These are phyloP conservation scores for Campylorhamphus procurvoides DNA, from an alignment of 2,113 vertebrate genomes.

Conservation along the genomic window DNA sequence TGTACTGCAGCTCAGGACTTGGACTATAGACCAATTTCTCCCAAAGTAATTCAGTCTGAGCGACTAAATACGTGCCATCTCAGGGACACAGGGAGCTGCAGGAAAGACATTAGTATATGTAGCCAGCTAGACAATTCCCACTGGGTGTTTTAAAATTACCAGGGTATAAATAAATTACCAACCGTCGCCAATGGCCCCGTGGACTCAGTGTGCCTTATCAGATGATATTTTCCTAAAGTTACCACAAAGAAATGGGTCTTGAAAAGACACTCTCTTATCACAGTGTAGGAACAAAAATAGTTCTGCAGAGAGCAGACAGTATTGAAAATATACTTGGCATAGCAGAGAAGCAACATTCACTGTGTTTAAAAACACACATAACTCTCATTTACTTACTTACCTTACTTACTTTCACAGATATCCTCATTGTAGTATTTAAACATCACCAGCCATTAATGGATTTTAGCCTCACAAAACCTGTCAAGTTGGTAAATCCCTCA, in stretches of 20 bases:
- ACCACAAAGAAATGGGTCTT: neutral
- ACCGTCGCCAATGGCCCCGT: accelerated
- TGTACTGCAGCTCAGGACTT: accelerated
- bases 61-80: neutral
- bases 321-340: neutral
- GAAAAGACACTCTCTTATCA: neutral
- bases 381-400: neutral
- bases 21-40: neutral
- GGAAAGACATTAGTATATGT: neutral
- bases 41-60: neutral
- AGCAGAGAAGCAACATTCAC: neutral
- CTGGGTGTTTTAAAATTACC: conserved; percentile 24
- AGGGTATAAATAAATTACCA: conserved; percentile 37
- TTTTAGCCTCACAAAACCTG: conserved; percentile 15
- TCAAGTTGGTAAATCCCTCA: neutral
- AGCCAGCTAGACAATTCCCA: conserved; percentile 21
- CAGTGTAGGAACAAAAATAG: neutral
- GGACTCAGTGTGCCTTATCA: neutral
- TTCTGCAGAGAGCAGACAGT: neutral
- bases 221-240: neutral
- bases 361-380: neutral
- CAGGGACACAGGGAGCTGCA: neutral
- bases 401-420: neutral
- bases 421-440: neutral
- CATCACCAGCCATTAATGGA: neutral